Conservation (phyloP, 1,140 invertebrate species). For the Drosophila repleta region DNA sequence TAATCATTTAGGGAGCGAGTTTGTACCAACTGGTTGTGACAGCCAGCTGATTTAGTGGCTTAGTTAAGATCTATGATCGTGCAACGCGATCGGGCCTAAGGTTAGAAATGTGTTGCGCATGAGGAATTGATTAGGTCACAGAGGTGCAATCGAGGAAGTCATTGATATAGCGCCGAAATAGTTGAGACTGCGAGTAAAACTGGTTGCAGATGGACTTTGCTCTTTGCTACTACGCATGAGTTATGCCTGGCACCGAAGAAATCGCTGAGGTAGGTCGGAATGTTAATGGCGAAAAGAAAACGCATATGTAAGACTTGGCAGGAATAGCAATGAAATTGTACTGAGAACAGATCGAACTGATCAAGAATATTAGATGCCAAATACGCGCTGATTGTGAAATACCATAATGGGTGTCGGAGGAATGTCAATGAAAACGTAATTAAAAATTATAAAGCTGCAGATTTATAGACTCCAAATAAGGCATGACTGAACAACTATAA, state of each 20-base stretch:
- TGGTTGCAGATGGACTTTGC: constrained; percentile 6
- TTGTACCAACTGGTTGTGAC: constrained; percentile 38
- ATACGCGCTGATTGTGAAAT: no score
- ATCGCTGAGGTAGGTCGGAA: constrained; percentile 14
- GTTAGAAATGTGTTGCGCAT: constrained; percentile 19
- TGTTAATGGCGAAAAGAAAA: neutral
- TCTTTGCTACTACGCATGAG: constrained; percentile 1
- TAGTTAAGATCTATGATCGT: constrained; percentile 49
- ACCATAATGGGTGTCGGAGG: no score
- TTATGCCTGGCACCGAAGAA: constrained; percentile 9
- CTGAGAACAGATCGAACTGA: no score
- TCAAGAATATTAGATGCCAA: no score
- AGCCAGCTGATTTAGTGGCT: constrained; percentile 64
- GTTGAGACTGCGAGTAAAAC: constrained; percentile 1
- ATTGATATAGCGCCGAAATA: constrained; percentile 1
- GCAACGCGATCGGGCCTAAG: constrained; percentile 3
- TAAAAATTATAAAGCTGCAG: no score
- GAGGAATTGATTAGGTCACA: constrained; percentile 38
- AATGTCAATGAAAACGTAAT: no score
- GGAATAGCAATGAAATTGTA: constrained; percentile 2
- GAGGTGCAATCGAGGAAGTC: constrained; percentile 3
- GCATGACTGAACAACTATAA: no score
- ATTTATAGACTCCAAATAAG: no score
- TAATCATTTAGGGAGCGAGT: constrained; percentile 59
- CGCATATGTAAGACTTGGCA: neutral